phyloP scores from a whole-genome alignment of 2,113 vertebrate genomes.

The Nesoenas mayeri region DNA sequence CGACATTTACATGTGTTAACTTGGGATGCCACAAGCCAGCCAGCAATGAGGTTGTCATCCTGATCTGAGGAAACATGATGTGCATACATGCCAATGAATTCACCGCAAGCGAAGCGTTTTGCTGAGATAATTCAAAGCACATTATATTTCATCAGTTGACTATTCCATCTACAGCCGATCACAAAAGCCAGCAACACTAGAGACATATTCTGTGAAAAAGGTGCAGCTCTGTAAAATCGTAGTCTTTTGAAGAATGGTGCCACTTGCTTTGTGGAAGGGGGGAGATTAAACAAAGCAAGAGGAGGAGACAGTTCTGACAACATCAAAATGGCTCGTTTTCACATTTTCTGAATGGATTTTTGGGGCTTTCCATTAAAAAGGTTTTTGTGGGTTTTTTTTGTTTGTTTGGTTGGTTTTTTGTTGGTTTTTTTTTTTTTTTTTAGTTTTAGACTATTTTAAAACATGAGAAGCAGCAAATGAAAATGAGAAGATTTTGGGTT shows the following conservation, averaged over 20 bases:
- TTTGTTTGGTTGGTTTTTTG: too few relatives aligned
- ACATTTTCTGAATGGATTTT: not conserved
- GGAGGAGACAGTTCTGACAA: not conserved
- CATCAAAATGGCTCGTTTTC: not conserved
- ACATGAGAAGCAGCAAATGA: not conserved
- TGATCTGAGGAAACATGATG: slow-evolving; percentile 25
- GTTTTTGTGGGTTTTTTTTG: too few relatives aligned
- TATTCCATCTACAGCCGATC: not conserved
- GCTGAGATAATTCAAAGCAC: slow-evolving; percentile 38
- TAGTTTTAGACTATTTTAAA: not conserved
- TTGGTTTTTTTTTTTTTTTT: not conserved
- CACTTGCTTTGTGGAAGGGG: not conserved
- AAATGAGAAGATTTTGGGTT: not conserved
- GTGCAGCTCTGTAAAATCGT: not conserved
- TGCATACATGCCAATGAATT: not conserved
- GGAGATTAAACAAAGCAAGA: not conserved
- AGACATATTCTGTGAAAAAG: not conserved
- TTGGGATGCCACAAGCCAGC: slow-evolving; percentile 13
- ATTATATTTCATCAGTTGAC: not conserved
- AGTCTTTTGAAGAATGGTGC: not conserved
- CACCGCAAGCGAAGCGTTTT: not conserved
- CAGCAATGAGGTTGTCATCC: slow-evolving; percentile 32
- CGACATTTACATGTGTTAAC: not conserved
- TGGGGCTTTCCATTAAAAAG: not conserved
- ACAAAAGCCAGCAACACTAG: not conserved